A percentile compares a stretch with the other conserved stretches of the same genome.
These are phyloP conservation scores for Mohoua ochrocephala DNA, from an alignment of 2,113 vertebrate genomes.

Conservation along the genomic window DNA sequence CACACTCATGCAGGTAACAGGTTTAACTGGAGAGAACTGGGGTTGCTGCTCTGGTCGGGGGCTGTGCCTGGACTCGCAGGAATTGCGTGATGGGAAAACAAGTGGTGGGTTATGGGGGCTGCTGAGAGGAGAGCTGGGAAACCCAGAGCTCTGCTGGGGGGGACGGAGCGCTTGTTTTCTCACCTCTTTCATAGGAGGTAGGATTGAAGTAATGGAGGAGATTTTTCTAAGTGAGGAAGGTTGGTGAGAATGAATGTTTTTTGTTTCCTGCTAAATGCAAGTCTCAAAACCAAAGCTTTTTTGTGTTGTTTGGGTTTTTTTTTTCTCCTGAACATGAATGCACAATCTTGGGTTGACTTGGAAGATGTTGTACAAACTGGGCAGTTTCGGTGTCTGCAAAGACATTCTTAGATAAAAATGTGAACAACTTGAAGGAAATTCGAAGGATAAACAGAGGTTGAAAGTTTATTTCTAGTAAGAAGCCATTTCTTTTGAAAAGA, in stretches of 20 bases:
- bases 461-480: background rate
- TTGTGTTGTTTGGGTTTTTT: background rate
- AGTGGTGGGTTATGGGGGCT: background rate
- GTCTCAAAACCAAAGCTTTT: background rate
- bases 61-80: background rate
- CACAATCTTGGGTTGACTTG: background rate
- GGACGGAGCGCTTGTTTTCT: background rate
- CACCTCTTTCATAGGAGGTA: background rate
- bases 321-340: background rate
- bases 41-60: accelerated
- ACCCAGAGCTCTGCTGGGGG: background rate
- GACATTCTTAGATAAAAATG: background rate
- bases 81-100: accelerated
- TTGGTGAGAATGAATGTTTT: background rate
- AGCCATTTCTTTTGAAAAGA: background rate
- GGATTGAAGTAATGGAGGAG: background rate
- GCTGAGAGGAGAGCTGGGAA: background rate
- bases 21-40: background rate
- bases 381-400: background rate
- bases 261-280: background rate
- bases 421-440: background rate
- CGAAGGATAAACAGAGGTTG: background rate
- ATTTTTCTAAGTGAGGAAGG: background rate
- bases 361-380: background rate
- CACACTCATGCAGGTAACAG: background rate